Evolutionary conservation across 2,888 invertebrate species (phyloP).

Genomic region (Epistrophe eligans): DNA sequence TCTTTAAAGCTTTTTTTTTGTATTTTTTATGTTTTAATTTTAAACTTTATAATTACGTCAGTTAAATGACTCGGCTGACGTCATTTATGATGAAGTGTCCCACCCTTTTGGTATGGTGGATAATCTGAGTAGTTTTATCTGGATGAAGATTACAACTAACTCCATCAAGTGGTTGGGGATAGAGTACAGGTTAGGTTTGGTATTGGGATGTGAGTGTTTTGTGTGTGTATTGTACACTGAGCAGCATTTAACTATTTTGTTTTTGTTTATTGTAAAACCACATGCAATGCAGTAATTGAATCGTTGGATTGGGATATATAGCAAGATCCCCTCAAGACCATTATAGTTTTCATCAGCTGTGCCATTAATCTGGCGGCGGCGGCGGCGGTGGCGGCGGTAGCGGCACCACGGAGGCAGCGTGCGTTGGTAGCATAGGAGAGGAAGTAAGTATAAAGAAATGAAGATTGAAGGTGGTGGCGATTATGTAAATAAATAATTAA

Average conservation of each 20-base stretch:
- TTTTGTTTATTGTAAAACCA: conserved; percentile 40
- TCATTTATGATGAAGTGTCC: conserved; percentile 19
- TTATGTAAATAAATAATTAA: conserved; percentile 49
- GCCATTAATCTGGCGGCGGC: conserved; percentile 38
- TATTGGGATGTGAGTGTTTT: neutral
- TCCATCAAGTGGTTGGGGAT: conserved; percentile 12
- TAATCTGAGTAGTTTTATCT: conserved; percentile 35
- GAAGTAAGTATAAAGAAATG: neutral
- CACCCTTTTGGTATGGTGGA: conserved; percentile 11
- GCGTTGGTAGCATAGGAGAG: neutral
- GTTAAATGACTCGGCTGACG: conserved; percentile 19
- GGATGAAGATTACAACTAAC: conserved; percentile 13
- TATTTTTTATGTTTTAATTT: neutral
- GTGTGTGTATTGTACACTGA: neutral
- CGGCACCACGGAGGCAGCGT: neutral
- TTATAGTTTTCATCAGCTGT: conserved; percentile 47
- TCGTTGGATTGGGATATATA: neutral
- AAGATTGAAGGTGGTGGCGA: neutral
- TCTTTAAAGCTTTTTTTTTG: conserved; percentile 9
- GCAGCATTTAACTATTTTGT: neutral
- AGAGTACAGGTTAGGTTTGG: neutral
- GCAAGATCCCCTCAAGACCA: conserved; percentile 26
- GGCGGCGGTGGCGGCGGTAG: too few species aligned
- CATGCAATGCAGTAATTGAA: conserved; percentile 33
- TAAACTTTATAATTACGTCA: conserved; percentile 30